These are phyloP conservation scores for Drosophila setosimentum DNA, from an alignment of 2,888 invertebrate species.

Conservation along the genomic window DNA sequence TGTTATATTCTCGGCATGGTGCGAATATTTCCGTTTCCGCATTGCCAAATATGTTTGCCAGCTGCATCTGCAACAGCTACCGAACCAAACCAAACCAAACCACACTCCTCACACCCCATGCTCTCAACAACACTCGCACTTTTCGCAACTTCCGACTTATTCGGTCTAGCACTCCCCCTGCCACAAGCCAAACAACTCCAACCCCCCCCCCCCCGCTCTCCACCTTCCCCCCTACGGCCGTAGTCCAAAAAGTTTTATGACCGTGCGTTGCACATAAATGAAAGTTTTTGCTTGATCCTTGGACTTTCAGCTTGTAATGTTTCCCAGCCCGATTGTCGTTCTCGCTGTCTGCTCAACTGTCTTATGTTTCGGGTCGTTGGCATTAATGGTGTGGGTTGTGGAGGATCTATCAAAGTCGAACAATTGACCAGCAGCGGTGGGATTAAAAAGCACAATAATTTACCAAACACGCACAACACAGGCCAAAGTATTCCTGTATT, in stretches of 20 bases:
- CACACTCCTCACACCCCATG: slow-evolving; percentile 4
- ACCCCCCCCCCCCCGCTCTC: background rate
- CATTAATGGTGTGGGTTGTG: background rate
- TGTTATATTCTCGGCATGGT: slow-evolving; percentile 73
- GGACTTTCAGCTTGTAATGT: slow-evolving; percentile 39
- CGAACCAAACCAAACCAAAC: no score
- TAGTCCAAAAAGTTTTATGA: slow-evolving; percentile 71
- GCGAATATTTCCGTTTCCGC: slow-evolving; percentile 82
- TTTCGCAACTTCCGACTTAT: slow-evolving; percentile 67
- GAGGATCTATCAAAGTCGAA: background rate
- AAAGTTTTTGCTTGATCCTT: slow-evolving; percentile 70
- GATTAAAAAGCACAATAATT: slow-evolving; percentile 20
- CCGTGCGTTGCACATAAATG: slow-evolving; percentile 78
- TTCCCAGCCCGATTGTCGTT: slow-evolving; percentile 1
- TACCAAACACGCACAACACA: slow-evolving; percentile 42
- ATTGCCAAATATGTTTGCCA: slow-evolving; percentile 77
- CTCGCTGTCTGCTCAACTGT: slow-evolving; percentile 3
- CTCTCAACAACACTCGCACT: slow-evolving; percentile 71
- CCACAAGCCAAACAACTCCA: background rate
- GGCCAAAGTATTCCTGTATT: slow-evolving; percentile 17
- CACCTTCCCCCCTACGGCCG: no score
- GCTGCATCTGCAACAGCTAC: slow-evolving; percentile 50
- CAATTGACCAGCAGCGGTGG: slow-evolving; percentile 12
- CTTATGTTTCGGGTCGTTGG: slow-evolving; percentile 8
- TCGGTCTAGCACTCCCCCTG: slow-evolving; percentile 21